phyloP scores from a whole-genome alignment of 2,113 vertebrate genomes.

The Myotis yumanensis region DNA sequence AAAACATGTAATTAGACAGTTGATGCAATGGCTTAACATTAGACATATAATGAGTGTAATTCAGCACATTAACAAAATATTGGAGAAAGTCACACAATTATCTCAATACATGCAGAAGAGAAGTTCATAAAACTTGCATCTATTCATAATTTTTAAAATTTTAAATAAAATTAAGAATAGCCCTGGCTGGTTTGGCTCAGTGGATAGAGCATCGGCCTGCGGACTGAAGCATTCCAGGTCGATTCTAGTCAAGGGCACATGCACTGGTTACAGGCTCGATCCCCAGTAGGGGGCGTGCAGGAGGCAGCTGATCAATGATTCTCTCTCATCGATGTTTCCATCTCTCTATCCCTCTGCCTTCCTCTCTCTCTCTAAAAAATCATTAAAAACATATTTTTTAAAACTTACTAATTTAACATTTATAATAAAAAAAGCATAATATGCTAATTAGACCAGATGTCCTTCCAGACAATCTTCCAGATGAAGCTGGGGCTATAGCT shows the following conservation, averaged over 20 bases:
- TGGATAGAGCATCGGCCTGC: too few relatives aligned
- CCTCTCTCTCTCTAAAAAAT: too few relatives aligned
- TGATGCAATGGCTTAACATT: not conserved
- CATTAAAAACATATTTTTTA: not conserved
- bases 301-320: not conserved
- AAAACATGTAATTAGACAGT: not conserved
- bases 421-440: too few relatives aligned
- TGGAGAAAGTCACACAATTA: slow-evolving; percentile 1
- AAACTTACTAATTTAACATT: too few relatives aligned
- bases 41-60: not conserved
- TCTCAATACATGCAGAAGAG: not conserved
- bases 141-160: not conserved
- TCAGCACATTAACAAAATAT: slow-evolving; percentile 1
- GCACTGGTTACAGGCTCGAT: too few relatives aligned
- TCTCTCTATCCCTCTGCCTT: not conserved
- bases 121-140: not conserved
- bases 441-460: too few relatives aligned
- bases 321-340: not conserved
- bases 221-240: not conserved
- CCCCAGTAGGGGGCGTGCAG: not conserved
- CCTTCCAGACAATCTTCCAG: too few relatives aligned
- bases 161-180: slow-evolving; percentile 22
- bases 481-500: too few relatives aligned
- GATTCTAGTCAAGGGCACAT: not conserved
- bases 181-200: not conserved